Percentiles rank a stretch among this genome's conserved stretches.
These are phyloP conservation scores for Muscidifurax raptorellus DNA, from an alignment of 1,140 invertebrate species.

Conservation along the genomic window DNA sequence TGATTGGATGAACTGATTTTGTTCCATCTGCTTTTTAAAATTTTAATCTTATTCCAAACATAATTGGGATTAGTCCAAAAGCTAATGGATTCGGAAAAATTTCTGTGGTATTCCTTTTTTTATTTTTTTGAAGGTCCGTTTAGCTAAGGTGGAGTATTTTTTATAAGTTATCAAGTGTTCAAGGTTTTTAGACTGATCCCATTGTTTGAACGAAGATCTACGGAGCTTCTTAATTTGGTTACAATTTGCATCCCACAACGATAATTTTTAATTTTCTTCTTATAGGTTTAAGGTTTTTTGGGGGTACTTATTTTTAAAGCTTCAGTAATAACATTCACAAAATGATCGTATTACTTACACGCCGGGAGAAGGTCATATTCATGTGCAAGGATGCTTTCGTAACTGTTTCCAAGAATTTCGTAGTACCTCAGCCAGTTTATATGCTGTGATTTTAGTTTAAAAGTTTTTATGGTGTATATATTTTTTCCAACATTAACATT, in stretches of 20 bases:
- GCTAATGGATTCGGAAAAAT: constrained; percentile 29
- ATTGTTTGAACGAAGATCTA: constrained; percentile 45
- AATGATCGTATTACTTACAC: too few relatives aligned
- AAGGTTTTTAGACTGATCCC: constrained; percentile 25
- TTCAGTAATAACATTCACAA: too few relatives aligned
- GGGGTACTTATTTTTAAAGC: too few relatives aligned
- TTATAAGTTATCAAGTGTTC: constrained; percentile 47
- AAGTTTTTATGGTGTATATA: too few relatives aligned
- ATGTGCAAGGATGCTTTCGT: too few relatives aligned
- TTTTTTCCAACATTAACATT: too few relatives aligned
- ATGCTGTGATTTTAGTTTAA: too few relatives aligned
- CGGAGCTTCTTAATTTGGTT: constrained; percentile 30
- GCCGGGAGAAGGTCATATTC: too few relatives aligned
- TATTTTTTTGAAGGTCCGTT: constrained; percentile 43
- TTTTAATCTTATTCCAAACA: not conserved
- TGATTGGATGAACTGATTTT: not conserved
- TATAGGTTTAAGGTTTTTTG: too few relatives aligned
- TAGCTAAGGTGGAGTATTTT: constrained; percentile 20
- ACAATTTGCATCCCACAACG: constrained; percentile 51
- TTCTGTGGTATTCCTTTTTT: constrained; percentile 25
- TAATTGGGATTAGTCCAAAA: not conserved
- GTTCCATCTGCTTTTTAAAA: constrained; percentile 9
- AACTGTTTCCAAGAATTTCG: too few relatives aligned
- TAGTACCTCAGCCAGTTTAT: too few relatives aligned
- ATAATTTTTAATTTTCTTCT: constrained; percentile 1